phyloP scores from a whole-genome alignment of 2,888 invertebrate species.

The Mesoligia furuncula region DNA sequence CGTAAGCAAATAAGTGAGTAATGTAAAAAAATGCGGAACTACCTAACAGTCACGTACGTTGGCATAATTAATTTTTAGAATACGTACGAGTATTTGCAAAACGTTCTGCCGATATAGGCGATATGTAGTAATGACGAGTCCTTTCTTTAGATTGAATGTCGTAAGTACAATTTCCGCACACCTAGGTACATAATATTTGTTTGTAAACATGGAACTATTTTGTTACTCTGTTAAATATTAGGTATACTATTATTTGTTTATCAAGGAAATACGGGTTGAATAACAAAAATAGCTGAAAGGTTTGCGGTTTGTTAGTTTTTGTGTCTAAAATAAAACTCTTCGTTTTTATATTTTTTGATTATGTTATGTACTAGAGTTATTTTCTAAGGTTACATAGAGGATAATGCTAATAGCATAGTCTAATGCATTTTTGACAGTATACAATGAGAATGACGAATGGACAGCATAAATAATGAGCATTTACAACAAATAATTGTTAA shows the following conservation, averaged over 20 bases:
- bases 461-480: constrained; percentile 40
- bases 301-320: constrained; percentile 2
- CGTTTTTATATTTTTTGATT: not conserved
- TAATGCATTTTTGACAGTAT: constrained; percentile 41
- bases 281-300: not conserved
- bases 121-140: constrained; percentile 11
- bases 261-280: constrained; percentile 1
- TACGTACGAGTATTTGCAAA: constrained; percentile 39
- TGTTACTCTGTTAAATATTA: constrained; percentile 7
- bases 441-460: constrained; percentile 42
- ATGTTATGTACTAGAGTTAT: constrained; percentile 27
- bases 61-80: constrained; percentile 46
- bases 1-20: constrained; percentile 51
- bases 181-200: constrained; percentile 48
- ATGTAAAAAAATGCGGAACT: constrained; percentile 70
- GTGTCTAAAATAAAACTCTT: not conserved
- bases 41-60: constrained; percentile 53
- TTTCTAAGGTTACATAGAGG: constrained; percentile 43
- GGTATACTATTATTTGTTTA: not conserved
- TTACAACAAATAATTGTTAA: constrained; percentile 31
- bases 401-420: constrained; percentile 36
- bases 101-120: constrained; percentile 26
- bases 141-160: constrained; percentile 4
- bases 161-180: constrained; percentile 1
- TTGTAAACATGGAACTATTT: constrained; percentile 38